phyloP scores from a whole-genome alignment of 2,797 vertebrate species.

The Toxotes lorentzi region DNA sequence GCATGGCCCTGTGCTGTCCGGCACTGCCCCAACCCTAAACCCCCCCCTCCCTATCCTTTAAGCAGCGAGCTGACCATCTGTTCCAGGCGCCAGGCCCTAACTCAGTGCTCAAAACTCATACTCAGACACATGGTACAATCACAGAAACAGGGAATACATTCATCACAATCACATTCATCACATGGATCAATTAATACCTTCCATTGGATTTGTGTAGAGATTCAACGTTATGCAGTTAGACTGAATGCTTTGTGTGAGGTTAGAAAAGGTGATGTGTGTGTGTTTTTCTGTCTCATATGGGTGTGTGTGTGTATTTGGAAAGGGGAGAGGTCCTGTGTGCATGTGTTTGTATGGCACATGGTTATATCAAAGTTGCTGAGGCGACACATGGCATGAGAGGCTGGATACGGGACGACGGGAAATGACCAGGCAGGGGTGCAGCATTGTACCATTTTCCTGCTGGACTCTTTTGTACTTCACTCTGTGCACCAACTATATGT shows the following conservation, averaged over 20 bases:
- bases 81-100: slow-evolving; percentile 58
- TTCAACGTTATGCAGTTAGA: slow-evolving; percentile 8
- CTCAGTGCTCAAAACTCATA: slow-evolving; percentile 29
- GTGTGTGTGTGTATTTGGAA: slow-evolving; percentile 20
- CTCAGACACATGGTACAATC: slow-evolving; percentile 15
- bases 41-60: slow-evolving; percentile 68
- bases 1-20: slow-evolving; percentile 41
- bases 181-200: slow-evolving; percentile 24
- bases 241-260: background rate
- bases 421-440: slow-evolving; percentile 57
- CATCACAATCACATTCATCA: too few species aligned
- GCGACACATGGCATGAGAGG: slow-evolving; percentile 47
- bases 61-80: slow-evolving; percentile 82
- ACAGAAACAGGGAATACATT: slow-evolving; percentile 13
- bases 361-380: slow-evolving; percentile 40
- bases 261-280: background rate
- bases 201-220: background rate
- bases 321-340: background rate
- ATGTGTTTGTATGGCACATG: slow-evolving; percentile 12
- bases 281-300: slow-evolving; percentile 9
- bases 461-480: slow-evolving; percentile 53
- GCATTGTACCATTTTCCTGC: slow-evolving; percentile 63
- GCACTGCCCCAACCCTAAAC: slow-evolving; percentile 61
- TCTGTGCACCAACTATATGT: slow-evolving; percentile 27
- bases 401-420: slow-evolving; percentile 64